Evolutionary conservation across 2,797 vertebrate genomes (phyloP).

Genomic region (Champsocephalus gunnari): DNA sequence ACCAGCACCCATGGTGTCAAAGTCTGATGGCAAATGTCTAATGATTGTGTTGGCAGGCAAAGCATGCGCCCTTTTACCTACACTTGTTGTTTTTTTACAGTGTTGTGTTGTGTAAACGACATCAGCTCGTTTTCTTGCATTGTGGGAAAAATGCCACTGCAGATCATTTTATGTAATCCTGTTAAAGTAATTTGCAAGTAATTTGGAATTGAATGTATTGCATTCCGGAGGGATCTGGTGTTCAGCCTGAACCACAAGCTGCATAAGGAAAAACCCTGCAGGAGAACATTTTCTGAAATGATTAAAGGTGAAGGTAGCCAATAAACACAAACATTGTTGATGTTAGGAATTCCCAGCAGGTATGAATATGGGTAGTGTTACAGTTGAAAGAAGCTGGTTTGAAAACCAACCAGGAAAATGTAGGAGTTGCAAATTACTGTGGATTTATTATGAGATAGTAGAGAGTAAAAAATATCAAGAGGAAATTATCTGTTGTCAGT

Average conservation of each 20-base stretch:
- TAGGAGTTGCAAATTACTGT: not conserved
- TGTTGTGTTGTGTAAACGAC: not conserved
- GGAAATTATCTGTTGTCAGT: not conserved
- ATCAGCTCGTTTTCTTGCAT: not conserved
- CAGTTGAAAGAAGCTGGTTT: constrained; percentile 1
- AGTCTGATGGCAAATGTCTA: not conserved
- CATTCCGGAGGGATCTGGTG: constrained; percentile 48
- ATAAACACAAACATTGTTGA: constrained; percentile 6
- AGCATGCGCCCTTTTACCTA: not conserved
- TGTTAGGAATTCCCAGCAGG: constrained; percentile 9
- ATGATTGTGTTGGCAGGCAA: not conserved
- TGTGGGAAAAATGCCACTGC: constrained; percentile 16
- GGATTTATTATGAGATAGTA: not conserved
- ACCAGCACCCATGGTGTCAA: not conserved
- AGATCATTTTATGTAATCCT: constrained; percentile 45
- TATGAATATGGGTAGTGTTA: constrained; percentile 10
- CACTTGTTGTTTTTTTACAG: not conserved
- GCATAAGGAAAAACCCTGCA: not conserved
- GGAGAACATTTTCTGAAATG: not conserved
- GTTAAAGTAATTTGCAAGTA: constrained; percentile 15
- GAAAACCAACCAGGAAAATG: constrained; percentile 8
- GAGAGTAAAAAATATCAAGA: not conserved
- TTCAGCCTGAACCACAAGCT: not conserved
- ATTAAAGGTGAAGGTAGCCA: constrained; percentile 3
- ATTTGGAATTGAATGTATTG: not conserved